These are phyloP conservation scores for Clupea harengus DNA, from an alignment of 2,113 vertebrate genomes.

Conservation along the genomic window DNA sequence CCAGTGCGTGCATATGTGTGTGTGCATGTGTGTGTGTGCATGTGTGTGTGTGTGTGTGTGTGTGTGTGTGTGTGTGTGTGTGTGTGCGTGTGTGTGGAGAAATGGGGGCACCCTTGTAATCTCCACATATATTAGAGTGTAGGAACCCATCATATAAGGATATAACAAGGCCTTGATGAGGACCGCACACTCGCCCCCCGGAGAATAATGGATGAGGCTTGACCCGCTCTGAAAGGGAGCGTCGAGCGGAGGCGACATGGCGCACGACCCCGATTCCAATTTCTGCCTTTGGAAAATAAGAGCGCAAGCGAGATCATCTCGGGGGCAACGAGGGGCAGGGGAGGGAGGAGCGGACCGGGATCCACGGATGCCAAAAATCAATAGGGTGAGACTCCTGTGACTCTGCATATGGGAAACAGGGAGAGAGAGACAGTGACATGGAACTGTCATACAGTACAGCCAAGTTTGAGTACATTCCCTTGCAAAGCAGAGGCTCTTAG, in stretches of 20 bases:
- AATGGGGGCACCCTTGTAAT: slow-evolving; percentile 46
- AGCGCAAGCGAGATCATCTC: slow-evolving; percentile 3
- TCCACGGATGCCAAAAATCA: too few relatives aligned
- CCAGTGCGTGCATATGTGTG: background rate
- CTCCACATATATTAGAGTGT: slow-evolving; percentile 54
- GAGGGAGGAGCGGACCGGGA: too few relatives aligned
- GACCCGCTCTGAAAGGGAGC: slow-evolving; percentile 54
- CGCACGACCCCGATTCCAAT: slow-evolving; percentile 47
- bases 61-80: slow-evolving; percentile 1
- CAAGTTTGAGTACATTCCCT: background rate
- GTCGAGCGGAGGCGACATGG: slow-evolving; percentile 22
- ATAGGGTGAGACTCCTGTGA: too few relatives aligned
- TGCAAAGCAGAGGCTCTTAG: background rate
- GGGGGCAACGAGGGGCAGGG: background rate
- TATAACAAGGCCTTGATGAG: slow-evolving; percentile 60
- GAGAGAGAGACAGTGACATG: too few relatives aligned
- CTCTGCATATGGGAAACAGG: too few relatives aligned
- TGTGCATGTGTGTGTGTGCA: background rate
- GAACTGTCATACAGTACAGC: too few relatives aligned
- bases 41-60: slow-evolving; percentile 1
- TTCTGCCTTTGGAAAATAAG: slow-evolving; percentile 54
- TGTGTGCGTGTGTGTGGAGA: background rate
- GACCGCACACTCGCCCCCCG: slow-evolving; percentile 49
- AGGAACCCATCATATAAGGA: slow-evolving; percentile 63
- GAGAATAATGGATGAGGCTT: slow-evolving; percentile 61